A percentile compares a stretch with the other conserved stretches of the same genome.
phyloP scores from a whole-genome alignment of 2,797 vertebrate species.

The Hippocampus kuda region DNA sequence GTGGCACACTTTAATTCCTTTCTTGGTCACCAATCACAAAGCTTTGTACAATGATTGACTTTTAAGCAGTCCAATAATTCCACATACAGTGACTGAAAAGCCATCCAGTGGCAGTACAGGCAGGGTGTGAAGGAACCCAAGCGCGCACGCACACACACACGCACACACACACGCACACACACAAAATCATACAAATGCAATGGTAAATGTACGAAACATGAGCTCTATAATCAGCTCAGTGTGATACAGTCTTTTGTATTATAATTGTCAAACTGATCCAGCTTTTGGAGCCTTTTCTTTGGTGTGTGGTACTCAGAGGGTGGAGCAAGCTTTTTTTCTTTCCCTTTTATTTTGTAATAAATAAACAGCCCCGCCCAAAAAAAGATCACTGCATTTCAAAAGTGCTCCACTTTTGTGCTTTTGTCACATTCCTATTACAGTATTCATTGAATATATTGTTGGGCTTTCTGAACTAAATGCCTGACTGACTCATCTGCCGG shows the following conservation, averaged over 20 bases:
- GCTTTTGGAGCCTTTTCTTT: neutral
- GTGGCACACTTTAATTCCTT: neutral
- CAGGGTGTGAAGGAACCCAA: constrained; percentile 3
- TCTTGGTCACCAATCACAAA: neutral
- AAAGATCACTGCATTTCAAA: neutral
- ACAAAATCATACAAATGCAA: neutral
- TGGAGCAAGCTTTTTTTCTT: neutral
- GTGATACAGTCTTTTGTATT: neutral
- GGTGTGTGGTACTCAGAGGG: neutral
- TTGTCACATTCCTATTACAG: neutral
- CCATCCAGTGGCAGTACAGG: too few species aligned
- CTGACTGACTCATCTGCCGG: too few species aligned
- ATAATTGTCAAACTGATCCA: neutral
- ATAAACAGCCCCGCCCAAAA: neutral
- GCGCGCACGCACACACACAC: constrained; percentile 12
- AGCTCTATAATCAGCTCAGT: neutral
- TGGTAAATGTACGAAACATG: neutral
- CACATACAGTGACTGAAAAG: too few species aligned
- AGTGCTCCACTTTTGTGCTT: neutral
- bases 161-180: constrained; percentile 21
- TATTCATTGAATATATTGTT: neutral
- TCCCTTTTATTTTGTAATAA: neutral
- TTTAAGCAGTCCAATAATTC: neutral
- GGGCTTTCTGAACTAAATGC: too few species aligned
- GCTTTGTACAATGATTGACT: neutral